phyloP scores from a whole-genome alignment of 1,140 invertebrate species.

The Parasteatoda tepidariorum region DNA sequence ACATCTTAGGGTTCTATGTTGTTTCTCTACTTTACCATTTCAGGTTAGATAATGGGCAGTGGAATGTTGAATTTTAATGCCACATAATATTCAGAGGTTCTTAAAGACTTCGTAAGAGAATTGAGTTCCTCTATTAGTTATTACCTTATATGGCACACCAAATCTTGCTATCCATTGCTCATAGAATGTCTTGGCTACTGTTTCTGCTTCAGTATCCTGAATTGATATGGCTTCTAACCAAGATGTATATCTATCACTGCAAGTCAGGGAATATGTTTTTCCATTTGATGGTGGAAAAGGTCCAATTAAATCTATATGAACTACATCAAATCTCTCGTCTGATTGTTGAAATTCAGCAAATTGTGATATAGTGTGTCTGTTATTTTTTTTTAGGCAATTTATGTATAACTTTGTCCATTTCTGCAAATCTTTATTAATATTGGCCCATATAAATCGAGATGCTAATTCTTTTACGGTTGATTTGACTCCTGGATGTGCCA shows the following conservation, averaged over 20 bases:
- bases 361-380: constrained; percentile 43
- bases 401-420: background rate
- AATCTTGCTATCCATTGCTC: too few species aligned
- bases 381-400: constrained; percentile 6
- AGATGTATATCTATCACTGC: background rate
- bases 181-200: background rate
- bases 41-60: too few species aligned
- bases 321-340: background rate
- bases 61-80: too few species aligned
- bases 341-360: background rate
- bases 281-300: background rate
- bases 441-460: background rate
- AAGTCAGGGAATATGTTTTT: background rate
- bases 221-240: background rate
- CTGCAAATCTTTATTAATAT: background rate
- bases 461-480: background rate
- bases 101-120: too few species aligned
- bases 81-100: too few species aligned
- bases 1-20: too few species aligned
- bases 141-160: too few species aligned
- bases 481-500: constrained; percentile 62
- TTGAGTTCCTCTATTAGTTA: too few species aligned
- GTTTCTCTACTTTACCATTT: too few species aligned
- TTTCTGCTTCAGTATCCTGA: background rate
- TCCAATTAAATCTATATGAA: background rate